These are phyloP conservation scores for Epinephelus coioides DNA, from an alignment of 2,797 vertebrate species.

Conservation along the genomic window DNA sequence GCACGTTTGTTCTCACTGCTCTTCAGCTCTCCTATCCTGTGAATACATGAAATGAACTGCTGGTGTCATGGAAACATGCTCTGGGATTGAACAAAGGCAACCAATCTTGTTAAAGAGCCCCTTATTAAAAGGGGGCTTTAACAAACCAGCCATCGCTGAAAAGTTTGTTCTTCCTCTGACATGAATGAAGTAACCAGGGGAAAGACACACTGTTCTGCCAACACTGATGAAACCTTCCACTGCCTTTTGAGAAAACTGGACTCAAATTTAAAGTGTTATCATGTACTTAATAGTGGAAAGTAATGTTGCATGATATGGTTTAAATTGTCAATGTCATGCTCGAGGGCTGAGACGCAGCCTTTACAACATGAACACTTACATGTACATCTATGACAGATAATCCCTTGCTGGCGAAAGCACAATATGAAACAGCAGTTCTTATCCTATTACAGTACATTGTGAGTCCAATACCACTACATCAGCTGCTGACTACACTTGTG, in stretches of 20 bases:
- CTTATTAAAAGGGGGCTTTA: constrained; percentile 50
- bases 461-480: constrained; percentile 6
- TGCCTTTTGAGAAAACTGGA: background rate
- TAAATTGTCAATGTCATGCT: constrained; percentile 18
- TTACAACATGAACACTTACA: constrained; percentile 14
- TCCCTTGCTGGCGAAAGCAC: constrained; percentile 1
- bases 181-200: constrained; percentile 31
- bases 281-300: background rate
- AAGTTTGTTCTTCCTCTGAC: background rate
- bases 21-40: constrained; percentile 39
- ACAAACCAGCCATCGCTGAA: constrained; percentile 35
- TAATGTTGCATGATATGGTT: constrained; percentile 16
- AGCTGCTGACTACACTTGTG: constrained; percentile 14
- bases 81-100: constrained; percentile 50
- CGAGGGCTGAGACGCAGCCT: constrained; percentile 9
- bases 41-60: constrained; percentile 53
- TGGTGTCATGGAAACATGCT: constrained; percentile 64
- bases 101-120: constrained; percentile 60
- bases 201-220: constrained; percentile 12
- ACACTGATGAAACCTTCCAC: background rate
- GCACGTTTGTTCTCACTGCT: constrained; percentile 21
- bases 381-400: constrained; percentile 27
- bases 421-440: constrained; percentile 30
- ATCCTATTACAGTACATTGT: constrained; percentile 25
- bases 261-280: background rate